Evolutionary conservation across 1,140 invertebrate genomes (phyloP).

Genomic region (Nomia melanderi): DNA sequence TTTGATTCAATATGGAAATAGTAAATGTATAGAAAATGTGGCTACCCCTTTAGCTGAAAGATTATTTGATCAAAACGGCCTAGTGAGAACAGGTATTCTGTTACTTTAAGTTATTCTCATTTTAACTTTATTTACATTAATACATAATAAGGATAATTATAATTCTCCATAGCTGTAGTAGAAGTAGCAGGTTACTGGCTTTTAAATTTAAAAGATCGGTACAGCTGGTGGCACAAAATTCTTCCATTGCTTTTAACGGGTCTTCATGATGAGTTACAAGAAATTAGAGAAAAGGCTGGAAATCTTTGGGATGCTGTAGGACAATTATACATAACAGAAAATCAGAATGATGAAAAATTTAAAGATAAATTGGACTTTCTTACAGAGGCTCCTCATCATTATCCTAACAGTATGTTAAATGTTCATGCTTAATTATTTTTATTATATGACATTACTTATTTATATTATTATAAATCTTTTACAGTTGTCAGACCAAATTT

Average conservation of each 20-base stretch:
- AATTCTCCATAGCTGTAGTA: slow-evolving; percentile 81
- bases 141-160: neutral
- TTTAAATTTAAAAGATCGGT: slow-evolving; percentile 86
- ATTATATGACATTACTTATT: neutral
- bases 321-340: slow-evolving; percentile 87
- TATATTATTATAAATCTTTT: slow-evolving; percentile 28
- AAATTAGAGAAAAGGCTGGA: slow-evolving; percentile 83
- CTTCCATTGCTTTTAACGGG: slow-evolving; percentile 89
- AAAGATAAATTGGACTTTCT: slow-evolving; percentile 89
- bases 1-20: slow-evolving; percentile 83
- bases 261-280: slow-evolving; percentile 86
- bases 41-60: slow-evolving; percentile 87
- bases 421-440: neutral
- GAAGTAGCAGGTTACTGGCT: slow-evolving; percentile 86
- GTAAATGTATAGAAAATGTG: slow-evolving; percentile 84
- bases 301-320: slow-evolving; percentile 87
- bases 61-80: slow-evolving; percentile 87
- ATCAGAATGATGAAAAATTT: slow-evolving; percentile 87
- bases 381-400: slow-evolving; percentile 82
- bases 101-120: neutral
- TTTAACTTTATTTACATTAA: slow-evolving; percentile 8
- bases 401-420: slow-evolving; percentile 82
- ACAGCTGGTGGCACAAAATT: slow-evolving; percentile 89
- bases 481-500: slow-evolving; percentile 86
- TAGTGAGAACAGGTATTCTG: slow-evolving; percentile 82